Base-by-base conservation (phyloP, 2,888 invertebrate genomes). In the Polydrusus pterygomalis region DNA sequence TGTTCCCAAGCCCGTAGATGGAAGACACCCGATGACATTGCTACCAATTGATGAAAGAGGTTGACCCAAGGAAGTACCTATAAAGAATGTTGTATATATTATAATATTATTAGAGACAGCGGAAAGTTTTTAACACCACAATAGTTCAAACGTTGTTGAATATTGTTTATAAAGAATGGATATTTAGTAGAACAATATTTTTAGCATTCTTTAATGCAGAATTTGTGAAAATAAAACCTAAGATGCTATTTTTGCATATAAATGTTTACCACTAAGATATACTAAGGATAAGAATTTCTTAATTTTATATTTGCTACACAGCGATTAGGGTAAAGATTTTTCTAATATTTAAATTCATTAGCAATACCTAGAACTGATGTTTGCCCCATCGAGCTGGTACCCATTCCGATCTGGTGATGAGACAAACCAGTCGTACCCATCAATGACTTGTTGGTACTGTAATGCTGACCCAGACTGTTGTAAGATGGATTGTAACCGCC, bases 1-100 rank as follows among this genome's bases (percentile, higher is more conserved):
- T 38, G 83, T 81, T 18, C 84, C 80, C 78, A 90, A 90, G 43
- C 90, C 88, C 18, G 88, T 88, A 43, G 89, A 89, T 77, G 90
- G 88, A 88, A 83, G 78, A 3, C 80, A 79, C 13, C 83, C 82
- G 65, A 82, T 81, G 7, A 82, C 79, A 20, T 80, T 79, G 10
- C 76, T 74, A 17, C 82, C 80, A 25, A 83, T 79, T 7, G 77
- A 69, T 2, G 81, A 73, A 8, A 84, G 70, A 68, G 82, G 83
- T 64, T 82, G 82, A n/a, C 80, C 77, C 58, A 84, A 47, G 0
- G 80, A 77, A 62, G 82, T 79, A 47, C 81, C 82, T 82, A 49
- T 3, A 3, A 3, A 25, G 25, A 25, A 25, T 3, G 25, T n/a
- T n/a, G n/a, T n/a, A n/a, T n/a, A n/a, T n/a, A n/a, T n/a, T n/a